These are phyloP conservation scores for Aphodius granarius DNA, from an alignment of 2,888 invertebrate genomes.

Conservation along the genomic window DNA sequence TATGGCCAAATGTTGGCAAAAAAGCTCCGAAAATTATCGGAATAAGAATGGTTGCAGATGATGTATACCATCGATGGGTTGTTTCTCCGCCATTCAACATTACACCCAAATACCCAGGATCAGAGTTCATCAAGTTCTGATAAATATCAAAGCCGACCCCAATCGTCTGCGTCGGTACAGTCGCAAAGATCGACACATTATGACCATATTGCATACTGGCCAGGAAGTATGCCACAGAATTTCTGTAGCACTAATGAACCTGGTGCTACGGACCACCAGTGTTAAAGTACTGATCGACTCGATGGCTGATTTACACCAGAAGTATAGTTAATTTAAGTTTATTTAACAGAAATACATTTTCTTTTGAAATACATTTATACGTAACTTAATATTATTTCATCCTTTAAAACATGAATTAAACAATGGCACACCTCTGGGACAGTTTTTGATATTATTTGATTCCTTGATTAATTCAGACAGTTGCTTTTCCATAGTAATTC, in stretches of 20 bases:
- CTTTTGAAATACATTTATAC: not conserved
- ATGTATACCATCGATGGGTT: not conserved
- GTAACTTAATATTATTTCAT: not conserved
- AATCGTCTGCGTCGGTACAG: too few species aligned
- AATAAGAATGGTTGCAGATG: not conserved
- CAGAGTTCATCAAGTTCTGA: too few species aligned
- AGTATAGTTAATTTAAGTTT: not conserved
- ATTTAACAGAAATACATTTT: not conserved
- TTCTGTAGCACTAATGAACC: too few species aligned
- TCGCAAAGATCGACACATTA: too few species aligned
- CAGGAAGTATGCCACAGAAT: too few species aligned
- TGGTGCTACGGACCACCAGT: too few species aligned
- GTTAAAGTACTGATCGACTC: too few species aligned
- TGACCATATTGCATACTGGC: too few species aligned
- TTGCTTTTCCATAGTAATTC: too few species aligned
- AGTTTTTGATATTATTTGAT: not conserved
- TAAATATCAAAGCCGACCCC: not conserved
- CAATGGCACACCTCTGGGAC: not conserved
- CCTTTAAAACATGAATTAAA: not conserved
- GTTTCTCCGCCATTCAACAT: not conserved
- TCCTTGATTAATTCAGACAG: too few species aligned
- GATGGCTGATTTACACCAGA: too few species aligned
- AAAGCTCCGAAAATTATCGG: not conserved
- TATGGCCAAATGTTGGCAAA: slow-evolving; percentile 4
- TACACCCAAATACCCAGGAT: too few species aligned